A percentile compares a stretch with the other conserved stretches of the same genome.
These are phyloP conservation scores for Laticauda laticaudata DNA, from an alignment of 2,113 vertebrate species.

Conservation along the genomic window DNA sequence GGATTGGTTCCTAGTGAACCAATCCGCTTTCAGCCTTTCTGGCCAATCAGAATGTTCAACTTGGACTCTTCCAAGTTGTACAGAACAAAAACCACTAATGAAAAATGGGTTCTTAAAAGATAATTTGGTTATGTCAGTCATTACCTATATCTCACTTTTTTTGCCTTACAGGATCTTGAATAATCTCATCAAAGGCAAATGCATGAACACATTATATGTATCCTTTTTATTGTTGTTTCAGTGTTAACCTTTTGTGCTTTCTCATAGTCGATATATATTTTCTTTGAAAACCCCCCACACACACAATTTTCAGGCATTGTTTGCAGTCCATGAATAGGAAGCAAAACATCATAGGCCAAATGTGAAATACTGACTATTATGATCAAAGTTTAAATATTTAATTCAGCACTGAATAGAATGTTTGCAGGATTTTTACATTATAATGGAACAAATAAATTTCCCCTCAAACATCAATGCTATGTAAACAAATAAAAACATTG, in stretches of 20 bases:
- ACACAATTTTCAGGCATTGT: neutral
- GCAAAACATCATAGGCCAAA: neutral
- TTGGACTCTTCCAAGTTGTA: too few relatives aligned
- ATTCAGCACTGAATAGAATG: neutral
- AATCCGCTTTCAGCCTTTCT: too few relatives aligned
- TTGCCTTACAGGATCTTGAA: neutral
- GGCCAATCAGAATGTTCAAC: too few relatives aligned
- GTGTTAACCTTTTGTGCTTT: neutral
- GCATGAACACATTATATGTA: neutral
- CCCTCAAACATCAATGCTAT: neutral
- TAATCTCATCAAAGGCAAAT: neutral
- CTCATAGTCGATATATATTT: too few relatives aligned
- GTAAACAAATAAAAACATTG: neutral
- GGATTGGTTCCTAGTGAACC: too few relatives aligned
- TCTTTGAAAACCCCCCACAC: neutral
- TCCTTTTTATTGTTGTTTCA: neutral
- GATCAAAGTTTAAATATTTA: neutral
- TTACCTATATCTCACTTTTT: neutral
- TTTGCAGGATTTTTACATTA: neutral
- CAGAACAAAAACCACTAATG: too few relatives aligned
- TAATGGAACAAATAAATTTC: neutral
- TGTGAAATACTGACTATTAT: too few relatives aligned
- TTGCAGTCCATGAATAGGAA: neutral
- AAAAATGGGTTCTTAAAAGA: neutral
- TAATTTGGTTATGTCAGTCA: neutral